Conservation (phyloP, 2,113 vertebrate genomes). For the Balaeniceps rex region DNA sequence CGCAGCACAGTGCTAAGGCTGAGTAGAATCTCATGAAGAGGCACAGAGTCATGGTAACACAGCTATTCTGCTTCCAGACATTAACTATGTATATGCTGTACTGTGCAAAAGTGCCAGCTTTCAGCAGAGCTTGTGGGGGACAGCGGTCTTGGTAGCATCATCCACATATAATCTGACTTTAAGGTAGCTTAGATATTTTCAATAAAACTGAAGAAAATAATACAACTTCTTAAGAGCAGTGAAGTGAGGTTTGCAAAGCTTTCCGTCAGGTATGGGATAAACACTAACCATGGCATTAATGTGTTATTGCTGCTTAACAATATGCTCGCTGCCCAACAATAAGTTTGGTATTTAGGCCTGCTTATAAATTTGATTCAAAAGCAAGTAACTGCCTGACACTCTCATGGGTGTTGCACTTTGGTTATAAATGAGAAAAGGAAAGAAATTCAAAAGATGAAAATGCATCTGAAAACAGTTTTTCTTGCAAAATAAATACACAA, state of each 20-base stretch:
- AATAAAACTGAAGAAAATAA: not conserved
- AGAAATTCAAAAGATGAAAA: not conserved
- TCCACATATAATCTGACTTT: not conserved
- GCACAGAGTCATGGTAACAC: no score
- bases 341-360: not conserved
- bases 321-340: not conserved
- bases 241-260: not conserved
- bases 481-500: not conserved
- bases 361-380: not conserved
- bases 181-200: not conserved
- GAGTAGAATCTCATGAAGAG: no score
- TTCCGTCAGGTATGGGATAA: not conserved
- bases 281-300: not conserved
- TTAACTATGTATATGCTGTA: not conserved
- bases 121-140: not conserved
- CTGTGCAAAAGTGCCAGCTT: not conserved
- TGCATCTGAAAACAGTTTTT: not conserved
- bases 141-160: not conserved
- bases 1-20: no score
- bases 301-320: not conserved
- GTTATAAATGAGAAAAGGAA: not conserved
- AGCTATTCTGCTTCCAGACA: not conserved
- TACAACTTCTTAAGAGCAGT: not conserved
- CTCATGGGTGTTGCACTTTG: not conserved
- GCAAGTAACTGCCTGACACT: not conserved